phyloP scores from a whole-genome alignment of 2,113 vertebrate genomes.

The Pagrus major region DNA sequence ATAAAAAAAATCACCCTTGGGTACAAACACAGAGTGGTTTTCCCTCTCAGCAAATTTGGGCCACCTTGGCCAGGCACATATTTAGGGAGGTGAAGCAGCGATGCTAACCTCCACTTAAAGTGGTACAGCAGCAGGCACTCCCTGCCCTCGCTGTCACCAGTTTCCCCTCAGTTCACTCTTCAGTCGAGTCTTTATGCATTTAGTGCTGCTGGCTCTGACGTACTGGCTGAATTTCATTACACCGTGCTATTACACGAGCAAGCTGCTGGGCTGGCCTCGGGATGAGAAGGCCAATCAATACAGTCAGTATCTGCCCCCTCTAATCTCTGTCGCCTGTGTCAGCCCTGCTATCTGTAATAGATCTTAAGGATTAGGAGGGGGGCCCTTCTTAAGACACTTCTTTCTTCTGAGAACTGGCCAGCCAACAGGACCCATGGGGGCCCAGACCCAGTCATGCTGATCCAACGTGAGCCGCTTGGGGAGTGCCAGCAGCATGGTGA shows the following conservation, averaged over 20 bases:
- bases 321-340: slow-evolving; percentile 86
- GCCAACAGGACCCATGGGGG: slow-evolving; percentile 42
- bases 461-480: slow-evolving; percentile 61
- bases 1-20: slow-evolving; percentile 14
- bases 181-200: slow-evolving; percentile 66
- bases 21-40: slow-evolving; percentile 37
- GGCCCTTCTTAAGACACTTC: slow-evolving; percentile 80
- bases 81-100: slow-evolving; percentile 22
- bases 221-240: slow-evolving; percentile 83
- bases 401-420: slow-evolving; percentile 63
- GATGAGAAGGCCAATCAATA: slow-evolving; percentile 85
- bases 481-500: slow-evolving; percentile 56
- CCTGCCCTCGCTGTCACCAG: slow-evolving; percentile 27
- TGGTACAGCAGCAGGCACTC: slow-evolving; percentile 43
- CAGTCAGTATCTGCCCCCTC: slow-evolving; percentile 83
- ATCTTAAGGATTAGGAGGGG: slow-evolving; percentile 84
- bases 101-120: slow-evolving; percentile 56
- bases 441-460: slow-evolving; percentile 57
- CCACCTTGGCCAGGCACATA: slow-evolving; percentile 16
- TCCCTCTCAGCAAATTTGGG: slow-evolving; percentile 43
- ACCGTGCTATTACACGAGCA: slow-evolving; percentile 77
- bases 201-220: slow-evolving; percentile 66
- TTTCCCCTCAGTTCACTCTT: slow-evolving; percentile 42
- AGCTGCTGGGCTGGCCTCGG: slow-evolving; percentile 71
- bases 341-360: slow-evolving; percentile 85